Percentiles rank a stretch among this genome's conserved stretches.
Evolutionary conservation across 2,113 vertebrate species (phyloP).

Genomic region (Malaclemys terrapin): DNA sequence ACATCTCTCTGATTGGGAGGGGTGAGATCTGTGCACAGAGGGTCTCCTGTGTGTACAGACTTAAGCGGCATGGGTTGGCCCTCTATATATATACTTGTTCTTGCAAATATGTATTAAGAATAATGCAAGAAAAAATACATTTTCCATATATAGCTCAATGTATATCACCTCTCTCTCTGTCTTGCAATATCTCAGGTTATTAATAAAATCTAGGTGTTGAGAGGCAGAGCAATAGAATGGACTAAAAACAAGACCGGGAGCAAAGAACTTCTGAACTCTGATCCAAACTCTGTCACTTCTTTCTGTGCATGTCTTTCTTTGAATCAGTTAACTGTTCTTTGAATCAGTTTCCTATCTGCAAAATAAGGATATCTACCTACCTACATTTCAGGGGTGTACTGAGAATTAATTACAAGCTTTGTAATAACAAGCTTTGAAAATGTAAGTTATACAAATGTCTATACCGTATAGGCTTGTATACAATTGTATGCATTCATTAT

Average conservation of each 20-base stretch:
- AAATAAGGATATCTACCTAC: slow-evolving; percentile 24
- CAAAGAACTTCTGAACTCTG: neutral
- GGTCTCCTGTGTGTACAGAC: neutral
- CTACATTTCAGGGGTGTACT: neutral
- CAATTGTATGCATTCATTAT: neutral
- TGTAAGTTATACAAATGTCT: neutral
- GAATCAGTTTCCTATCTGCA: slow-evolving; percentile 16
- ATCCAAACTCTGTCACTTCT: neutral
- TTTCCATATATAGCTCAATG: slow-evolving; percentile 12
- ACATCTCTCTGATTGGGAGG: neutral
- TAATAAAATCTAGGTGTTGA: neutral
- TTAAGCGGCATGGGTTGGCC: neutral
- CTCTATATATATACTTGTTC: neutral
- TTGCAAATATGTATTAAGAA: neutral
- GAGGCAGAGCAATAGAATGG: neutral
- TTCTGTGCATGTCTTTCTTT: neutral
- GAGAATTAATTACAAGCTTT: slow-evolving; percentile 7
- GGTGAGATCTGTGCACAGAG: neutral
- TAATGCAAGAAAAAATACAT: neutral
- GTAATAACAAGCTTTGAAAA: slow-evolving; percentile 21
- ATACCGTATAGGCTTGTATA: neutral
- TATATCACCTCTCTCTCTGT: neutral
- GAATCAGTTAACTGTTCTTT: neutral
- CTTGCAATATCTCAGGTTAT: fast-evolving
- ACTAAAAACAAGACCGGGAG: neutral